A percentile compares a stretch with the other conserved stretches of the same genome.
These are phyloP conservation scores for Benthosema pterotum DNA, from an alignment of 2,797 vertebrate species.

Conservation along the genomic window DNA sequence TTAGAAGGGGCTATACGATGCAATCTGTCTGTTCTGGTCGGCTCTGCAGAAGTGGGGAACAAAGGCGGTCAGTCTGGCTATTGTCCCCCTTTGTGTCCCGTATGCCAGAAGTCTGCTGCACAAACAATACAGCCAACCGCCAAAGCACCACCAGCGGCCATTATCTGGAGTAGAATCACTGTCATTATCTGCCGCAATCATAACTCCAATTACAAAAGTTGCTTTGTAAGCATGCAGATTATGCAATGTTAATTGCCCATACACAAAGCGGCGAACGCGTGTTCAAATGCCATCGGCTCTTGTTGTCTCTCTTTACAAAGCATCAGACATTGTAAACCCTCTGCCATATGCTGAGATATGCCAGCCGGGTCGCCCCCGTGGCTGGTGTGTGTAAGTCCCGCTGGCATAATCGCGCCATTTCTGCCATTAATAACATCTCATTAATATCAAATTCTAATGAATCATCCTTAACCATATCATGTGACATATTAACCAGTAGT, in stretches of 20 bases:
- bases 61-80: conserved; percentile 66
- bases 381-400: conserved; percentile 33
- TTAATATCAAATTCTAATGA: conserved; percentile 65
- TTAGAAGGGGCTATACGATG: conserved; percentile 59
- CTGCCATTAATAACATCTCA: conserved; percentile 60
- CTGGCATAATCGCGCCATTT: conserved; percentile 31
- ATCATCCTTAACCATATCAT: conserved; percentile 63
- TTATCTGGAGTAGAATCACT: conserved; percentile 74
- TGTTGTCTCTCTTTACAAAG: conserved; percentile 57
- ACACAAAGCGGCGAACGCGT: conserved; percentile 48
- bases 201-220: conserved; percentile 84
- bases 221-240: conserved; percentile 81
- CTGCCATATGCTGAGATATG: conserved; percentile 43
- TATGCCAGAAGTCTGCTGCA: conserved; percentile 76
- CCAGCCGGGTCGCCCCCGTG: conserved; percentile 8
- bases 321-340: conserved; percentile 30
- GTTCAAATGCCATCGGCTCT: conserved; percentile 75
- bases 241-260: conserved; percentile 77
- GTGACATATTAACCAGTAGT: conserved; percentile 55
- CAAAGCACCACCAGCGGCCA: conserved; percentile 65
- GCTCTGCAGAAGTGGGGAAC: conserved; percentile 70
- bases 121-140: conserved; percentile 74
- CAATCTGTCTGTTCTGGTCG: conserved; percentile 78
- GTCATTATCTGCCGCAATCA: conserved; percentile 77
- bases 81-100: conserved; percentile 80